Percentiles rank a stretch among this genome's conserved stretches.
phyloP scores from a whole-genome alignment of 1,140 invertebrate genomes.

The Rhynchophorus ferrugineus region DNA sequence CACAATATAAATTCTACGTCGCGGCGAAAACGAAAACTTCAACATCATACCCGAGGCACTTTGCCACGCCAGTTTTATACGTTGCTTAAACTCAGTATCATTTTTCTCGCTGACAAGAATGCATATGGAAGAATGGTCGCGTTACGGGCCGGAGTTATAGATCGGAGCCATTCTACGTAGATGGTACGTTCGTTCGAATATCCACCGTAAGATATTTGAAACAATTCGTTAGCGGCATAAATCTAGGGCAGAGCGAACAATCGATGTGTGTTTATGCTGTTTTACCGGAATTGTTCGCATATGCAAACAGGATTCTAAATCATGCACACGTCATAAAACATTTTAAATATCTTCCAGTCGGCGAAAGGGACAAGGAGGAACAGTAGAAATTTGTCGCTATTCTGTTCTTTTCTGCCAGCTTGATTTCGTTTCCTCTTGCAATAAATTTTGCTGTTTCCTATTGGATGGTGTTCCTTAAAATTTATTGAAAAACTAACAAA shows the following conservation, averaged over 20 bases:
- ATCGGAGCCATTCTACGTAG: background rate
- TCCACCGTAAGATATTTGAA: background rate
- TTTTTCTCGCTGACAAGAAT: slow-evolving; percentile 16
- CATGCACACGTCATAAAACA: background rate
- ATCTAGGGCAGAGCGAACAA: background rate
- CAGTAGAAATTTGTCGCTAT: background rate
- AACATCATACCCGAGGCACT: slow-evolving; percentile 16
- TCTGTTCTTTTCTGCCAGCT: background rate
- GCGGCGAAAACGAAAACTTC: slow-evolving; percentile 14
- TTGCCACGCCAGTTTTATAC: slow-evolving; percentile 16
- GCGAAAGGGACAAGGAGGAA: background rate
- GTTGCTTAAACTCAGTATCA: slow-evolving; percentile 21
- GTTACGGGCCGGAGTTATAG: background rate
- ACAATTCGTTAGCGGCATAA: background rate
- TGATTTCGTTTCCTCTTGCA: background rate
- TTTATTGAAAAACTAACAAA: no score
- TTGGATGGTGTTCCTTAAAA: no score
- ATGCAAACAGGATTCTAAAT: background rate
- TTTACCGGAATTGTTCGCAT: background rate
- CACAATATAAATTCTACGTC: slow-evolving; percentile 17
- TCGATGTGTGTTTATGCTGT: background rate
- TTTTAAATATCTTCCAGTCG: background rate
- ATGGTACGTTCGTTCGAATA: background rate
- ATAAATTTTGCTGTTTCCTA: no score
- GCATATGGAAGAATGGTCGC: slow-evolving; percentile 16